These are phyloP conservation scores for Grus americana DNA, from an alignment of 2,113 vertebrate species.

Conservation along the genomic window DNA sequence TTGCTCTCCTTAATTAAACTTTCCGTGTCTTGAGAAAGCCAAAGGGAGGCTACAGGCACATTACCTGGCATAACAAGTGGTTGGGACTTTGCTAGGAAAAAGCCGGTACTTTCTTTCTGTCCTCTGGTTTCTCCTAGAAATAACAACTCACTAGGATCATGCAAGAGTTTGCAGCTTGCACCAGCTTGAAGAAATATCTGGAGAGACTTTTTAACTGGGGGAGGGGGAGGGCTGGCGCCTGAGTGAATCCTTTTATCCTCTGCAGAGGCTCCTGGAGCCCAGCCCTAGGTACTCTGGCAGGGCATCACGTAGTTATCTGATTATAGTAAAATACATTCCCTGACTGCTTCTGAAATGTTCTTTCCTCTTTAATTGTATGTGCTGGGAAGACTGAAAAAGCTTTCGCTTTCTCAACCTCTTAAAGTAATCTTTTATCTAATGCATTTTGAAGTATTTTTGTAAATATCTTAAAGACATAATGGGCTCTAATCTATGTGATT, in stretches of 20 bases:
- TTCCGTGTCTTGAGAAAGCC: neutral
- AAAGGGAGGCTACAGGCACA: neutral
- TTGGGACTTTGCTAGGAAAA: neutral
- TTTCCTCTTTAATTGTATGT: neutral
- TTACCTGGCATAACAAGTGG: neutral
- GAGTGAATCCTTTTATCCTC: neutral
- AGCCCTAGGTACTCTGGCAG: neutral
- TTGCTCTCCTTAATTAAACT: neutral
- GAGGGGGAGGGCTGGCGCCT: neutral
- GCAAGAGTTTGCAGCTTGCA: neutral
- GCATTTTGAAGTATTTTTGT: neutral
- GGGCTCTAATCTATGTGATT: neutral
- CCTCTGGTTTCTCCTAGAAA: neutral
- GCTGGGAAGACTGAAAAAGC: neutral
- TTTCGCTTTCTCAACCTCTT: neutral
- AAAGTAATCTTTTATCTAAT: neutral
- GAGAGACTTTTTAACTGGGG: neutral
- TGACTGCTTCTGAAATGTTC: neutral
- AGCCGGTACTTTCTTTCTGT: neutral
- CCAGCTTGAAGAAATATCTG: neutral
- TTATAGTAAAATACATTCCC: constrained; percentile 2
- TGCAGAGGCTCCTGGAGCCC: constrained; percentile 1
- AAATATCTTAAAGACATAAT: neutral
- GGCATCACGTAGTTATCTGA: neutral
- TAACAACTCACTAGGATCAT: neutral